Percentiles rank a stretch among this genome's conserved stretches.
Conservation (phyloP, 2,888 invertebrate genomes). For the Meiosimyza platycephala region DNA sequence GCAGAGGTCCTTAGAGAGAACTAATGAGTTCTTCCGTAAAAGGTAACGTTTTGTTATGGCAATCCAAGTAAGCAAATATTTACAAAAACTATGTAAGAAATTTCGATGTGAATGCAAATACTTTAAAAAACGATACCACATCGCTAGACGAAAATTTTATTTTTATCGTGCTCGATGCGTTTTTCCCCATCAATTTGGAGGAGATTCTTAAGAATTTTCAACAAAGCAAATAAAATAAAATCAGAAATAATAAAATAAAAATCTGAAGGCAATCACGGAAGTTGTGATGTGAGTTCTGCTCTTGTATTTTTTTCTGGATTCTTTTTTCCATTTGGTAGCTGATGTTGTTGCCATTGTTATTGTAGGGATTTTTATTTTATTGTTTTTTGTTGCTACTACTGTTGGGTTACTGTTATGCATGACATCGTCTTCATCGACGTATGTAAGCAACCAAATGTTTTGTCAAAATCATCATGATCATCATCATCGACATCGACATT, state of each 20-base stretch:
- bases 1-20: no score
- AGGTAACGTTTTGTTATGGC: no score
- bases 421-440: not conserved
- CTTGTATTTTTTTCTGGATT: slow-evolving; percentile 20
- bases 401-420: slow-evolving; percentile 17
- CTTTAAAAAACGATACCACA: no score
- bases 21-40: no score
- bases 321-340: slow-evolving; percentile 20
- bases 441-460: slow-evolving; percentile 15
- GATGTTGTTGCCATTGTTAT: slow-evolving; percentile 25
- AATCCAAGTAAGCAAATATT: no score
- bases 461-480: slow-evolving; percentile 16
- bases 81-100: no score
- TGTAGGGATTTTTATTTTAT: slow-evolving; percentile 6
- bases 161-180: not conserved
- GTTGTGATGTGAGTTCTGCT: slow-evolving; percentile 20
- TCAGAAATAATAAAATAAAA: slow-evolving; percentile 54
- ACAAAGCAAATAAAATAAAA: not conserved
- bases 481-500: not conserved
- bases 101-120: no score
- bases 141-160: not conserved
- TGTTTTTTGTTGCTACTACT: slow-evolving; percentile 8
- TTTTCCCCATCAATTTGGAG: slow-evolving; percentile 18
- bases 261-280: slow-evolving; percentile 43
- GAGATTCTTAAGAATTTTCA: slow-evolving; percentile 17